A percentile compares a stretch with the other conserved stretches of the same genome.
Evolutionary conservation across 1,140 invertebrate species (phyloP).

Genomic region (Dryas iulia): DNA sequence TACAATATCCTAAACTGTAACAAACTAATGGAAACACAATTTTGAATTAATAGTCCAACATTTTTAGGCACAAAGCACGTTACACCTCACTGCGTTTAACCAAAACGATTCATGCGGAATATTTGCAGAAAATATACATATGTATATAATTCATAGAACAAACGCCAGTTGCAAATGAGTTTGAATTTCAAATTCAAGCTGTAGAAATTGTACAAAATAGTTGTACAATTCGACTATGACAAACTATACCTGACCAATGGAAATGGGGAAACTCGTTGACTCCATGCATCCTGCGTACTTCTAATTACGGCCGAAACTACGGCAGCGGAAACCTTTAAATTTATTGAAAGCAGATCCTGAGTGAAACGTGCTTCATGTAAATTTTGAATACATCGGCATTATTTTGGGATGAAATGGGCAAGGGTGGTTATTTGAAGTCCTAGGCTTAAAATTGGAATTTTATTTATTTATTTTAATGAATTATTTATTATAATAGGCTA

Average conservation of each 20-base stretch:
- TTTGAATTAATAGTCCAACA: neutral
- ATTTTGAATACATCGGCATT: neutral
- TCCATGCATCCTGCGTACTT: neutral
- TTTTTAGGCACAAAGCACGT: neutral
- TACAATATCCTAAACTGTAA: too few relatives aligned
- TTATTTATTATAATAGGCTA: too few relatives aligned
- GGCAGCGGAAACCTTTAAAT: neutral
- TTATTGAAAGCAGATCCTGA: neutral
- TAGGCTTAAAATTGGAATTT: too few relatives aligned
- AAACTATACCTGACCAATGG: neutral
- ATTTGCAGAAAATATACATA: neutral
- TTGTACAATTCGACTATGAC: neutral
- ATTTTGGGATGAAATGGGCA: too few relatives aligned
- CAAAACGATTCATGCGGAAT: neutral
- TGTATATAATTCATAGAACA: neutral
- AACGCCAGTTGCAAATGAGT: neutral
- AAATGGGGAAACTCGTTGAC: neutral
- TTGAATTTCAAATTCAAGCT: neutral
- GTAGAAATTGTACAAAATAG: neutral
- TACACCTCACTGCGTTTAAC: neutral
- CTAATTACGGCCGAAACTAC: neutral
- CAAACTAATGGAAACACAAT: neutral
- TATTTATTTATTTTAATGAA: too few relatives aligned
- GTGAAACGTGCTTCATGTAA: neutral
- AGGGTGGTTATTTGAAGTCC: too few relatives aligned